These are phyloP conservation scores for Caerostris darwini DNA, from an alignment of 1,140 invertebrate genomes.

Conservation along the genomic window DNA sequence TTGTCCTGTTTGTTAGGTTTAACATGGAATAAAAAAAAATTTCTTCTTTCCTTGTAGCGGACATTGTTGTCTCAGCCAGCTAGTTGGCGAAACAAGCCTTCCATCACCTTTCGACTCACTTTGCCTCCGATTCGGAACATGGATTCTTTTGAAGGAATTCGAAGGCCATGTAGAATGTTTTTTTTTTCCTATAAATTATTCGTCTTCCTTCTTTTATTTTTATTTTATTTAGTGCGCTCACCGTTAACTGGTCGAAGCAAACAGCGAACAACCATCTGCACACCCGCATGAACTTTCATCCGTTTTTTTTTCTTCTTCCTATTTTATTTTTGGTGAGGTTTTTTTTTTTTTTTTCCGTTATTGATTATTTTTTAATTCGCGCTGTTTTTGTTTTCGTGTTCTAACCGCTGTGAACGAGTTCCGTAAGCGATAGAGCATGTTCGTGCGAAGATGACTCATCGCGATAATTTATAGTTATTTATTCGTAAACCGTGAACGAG, in stretches of 20 bases:
- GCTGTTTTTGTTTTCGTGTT: background rate
- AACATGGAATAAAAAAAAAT: background rate
- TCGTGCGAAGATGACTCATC: constrained; percentile 51
- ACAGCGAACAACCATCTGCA: constrained; percentile 15
- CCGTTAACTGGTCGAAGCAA: constrained; percentile 37
- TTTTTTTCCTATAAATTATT: constrained; percentile 15
- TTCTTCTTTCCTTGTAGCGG: background rate
- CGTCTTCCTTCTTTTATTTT: background rate
- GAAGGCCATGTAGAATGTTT: constrained; percentile 29
- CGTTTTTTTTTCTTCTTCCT: constrained; percentile 15
- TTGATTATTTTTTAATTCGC: background rate
- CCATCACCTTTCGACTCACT: background rate
- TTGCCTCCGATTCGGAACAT: constrained; percentile 28
- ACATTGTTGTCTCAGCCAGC: background rate
- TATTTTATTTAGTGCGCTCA: background rate
- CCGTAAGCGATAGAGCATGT: constrained; percentile 10
- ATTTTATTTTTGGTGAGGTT: background rate
- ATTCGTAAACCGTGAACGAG: background rate
- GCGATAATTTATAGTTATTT: constrained; percentile 57
- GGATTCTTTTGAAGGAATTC: constrained; percentile 48
- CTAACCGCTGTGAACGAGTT: constrained; percentile 19
- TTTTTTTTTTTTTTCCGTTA: background rate
- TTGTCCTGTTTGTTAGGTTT: background rate
- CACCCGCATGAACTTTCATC: constrained; percentile 60
- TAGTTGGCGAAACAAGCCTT: background rate